Evolutionary conservation across 2,888 invertebrate genomes (phyloP), one percentile per base, ranked within the genome.

Genomic region (Synanthedon vespiformis): DNA sequence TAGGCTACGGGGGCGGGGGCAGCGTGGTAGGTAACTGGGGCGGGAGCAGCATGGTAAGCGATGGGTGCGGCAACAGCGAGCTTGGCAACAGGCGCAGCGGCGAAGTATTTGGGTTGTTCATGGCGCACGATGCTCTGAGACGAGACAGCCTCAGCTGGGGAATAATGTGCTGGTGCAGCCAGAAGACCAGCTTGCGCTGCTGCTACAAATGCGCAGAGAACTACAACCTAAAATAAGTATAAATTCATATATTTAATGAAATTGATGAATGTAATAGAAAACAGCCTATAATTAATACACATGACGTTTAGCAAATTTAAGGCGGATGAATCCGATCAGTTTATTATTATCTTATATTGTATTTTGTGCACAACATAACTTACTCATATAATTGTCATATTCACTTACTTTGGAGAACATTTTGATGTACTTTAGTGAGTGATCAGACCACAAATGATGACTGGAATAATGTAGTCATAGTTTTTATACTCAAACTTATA

Each of bases 391-490:
- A 48, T 18, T 48, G 8, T 48, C 1, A 16, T 10, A 50, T 5
- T 8, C 51, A 63, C 74, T 70, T 63, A 76, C 76, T 71, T 73
- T 76, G 54, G 67, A 69, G 65, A 68, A 69, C 76, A 75, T 75
- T 57, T 65, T 72, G 60, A 16, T 13, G 50, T 14, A 16, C 18
- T 51, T 22, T 48, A 13, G 12, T 58, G 58, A 60, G 60, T 60
- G 61, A 61, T 63, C 59, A 58, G 58, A 58, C 59, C 53, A 54
- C 59, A 59, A 68, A 65, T 74, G 74, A 70, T 75, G 57, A 55
- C 56, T 58, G 51, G 56, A 53, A 63, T 59, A 64, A 16, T 18
- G 12, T 16, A 48, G 22, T 3, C 18, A 16, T 22, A 48, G 22
- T 73, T 73, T 72, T 65, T 75, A 75, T 75, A 75, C 63, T 61